phyloP scores from a whole-genome alignment of 2,113 vertebrate genomes.

The Centropus unirufus region DNA sequence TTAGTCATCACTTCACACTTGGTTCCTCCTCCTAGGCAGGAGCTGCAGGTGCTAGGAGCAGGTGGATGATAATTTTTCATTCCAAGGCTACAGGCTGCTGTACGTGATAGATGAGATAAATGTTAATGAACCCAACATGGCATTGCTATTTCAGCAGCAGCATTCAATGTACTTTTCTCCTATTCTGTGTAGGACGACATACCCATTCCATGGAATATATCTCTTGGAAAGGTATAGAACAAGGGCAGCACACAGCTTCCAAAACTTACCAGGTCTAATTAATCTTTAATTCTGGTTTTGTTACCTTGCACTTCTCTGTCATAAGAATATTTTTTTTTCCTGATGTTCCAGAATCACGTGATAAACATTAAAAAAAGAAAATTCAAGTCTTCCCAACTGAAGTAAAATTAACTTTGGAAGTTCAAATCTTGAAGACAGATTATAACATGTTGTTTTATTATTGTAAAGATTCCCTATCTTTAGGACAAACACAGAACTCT shows the following conservation, averaged over 20 bases:
- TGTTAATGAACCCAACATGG: not conserved
- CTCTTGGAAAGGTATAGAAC: not conserved
- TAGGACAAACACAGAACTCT: not conserved
- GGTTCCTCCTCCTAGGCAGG: not conserved
- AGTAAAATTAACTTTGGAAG: not conserved
- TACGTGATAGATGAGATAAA: not conserved
- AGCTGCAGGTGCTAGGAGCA: not conserved
- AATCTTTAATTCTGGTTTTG: not conserved
- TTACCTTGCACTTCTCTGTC: not conserved
- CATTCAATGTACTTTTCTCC: not conserved
- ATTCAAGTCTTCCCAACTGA: not conserved
- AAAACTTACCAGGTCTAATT: not conserved
- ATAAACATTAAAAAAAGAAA: not conserved
- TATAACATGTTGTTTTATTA: not conserved
- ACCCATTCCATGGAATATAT: not conserved
- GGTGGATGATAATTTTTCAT: not conserved
- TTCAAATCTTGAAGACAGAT: not conserved
- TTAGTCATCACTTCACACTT: not conserved
- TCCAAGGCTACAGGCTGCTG: not conserved
- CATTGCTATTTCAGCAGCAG: not conserved
- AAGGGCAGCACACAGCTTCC: not conserved
- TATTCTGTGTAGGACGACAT: not conserved
- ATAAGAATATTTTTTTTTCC: fast-evolving
- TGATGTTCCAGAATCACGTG: not conserved
- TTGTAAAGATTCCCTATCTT: not conserved